Evolutionary conservation across 2,797 vertebrate species (phyloP), one percentile per base, ranked within the genome.

Genomic region (Tolypeutes matacus): DNA sequence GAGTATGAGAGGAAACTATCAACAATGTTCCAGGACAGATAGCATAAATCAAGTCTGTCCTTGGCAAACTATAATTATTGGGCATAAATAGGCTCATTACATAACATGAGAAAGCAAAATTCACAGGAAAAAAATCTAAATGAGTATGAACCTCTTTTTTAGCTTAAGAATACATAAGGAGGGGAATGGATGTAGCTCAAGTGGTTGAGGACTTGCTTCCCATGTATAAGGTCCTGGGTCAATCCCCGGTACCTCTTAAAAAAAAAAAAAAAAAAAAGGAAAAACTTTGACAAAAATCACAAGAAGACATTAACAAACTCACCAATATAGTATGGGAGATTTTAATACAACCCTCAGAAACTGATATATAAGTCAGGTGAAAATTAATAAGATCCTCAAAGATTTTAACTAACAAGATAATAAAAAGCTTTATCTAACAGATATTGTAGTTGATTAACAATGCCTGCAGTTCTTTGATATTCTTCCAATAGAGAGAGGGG

Each of bases 371-470:
- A 58, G 23, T 65, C 27, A 56, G 31, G 58, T 31, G 67, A 83
- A 75, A 56, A 76, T 77, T n/a, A 42, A 12, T 14, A 67, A 75
- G n/a, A 70, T 20, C 72, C 27, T 42, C 53, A 62, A 86, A 70
- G 42, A 87, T 87, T 93, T 88, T 75, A 56, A 93, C 12, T 31
- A 75, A n/a, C 49, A 58, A 34, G 42, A 73, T 21, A 75, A 84
- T 51, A 34, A 62, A 83, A 86, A 60, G 12, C 46, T 62, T 70
- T 27, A 31, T 51, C 56, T 69, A 39, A 49, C 51, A 29, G n/a
- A 67, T 6, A 62, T 23, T 80, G 73, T 53, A n/a, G 13, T 27
- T 70, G 20, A 64, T 36, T 39, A 51, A 80, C 60, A 39, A 36
- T 80, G 18, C 13, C 31, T 78, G 31, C 7, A 60, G 39, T 49